Evolutionary conservation across 2,888 invertebrate species (phyloP).

Genomic region (Oscheius myriophilus): DNA sequence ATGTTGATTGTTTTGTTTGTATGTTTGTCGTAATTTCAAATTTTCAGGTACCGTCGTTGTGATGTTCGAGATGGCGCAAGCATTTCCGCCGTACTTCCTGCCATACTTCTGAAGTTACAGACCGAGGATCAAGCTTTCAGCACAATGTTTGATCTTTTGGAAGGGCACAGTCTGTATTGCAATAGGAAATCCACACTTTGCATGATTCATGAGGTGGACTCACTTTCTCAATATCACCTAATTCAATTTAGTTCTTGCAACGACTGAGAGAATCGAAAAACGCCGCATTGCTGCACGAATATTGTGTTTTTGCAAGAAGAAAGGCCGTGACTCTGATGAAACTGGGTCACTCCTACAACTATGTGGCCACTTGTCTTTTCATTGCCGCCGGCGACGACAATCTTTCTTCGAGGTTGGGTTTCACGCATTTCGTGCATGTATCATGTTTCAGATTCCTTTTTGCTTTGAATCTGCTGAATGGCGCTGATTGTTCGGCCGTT

Average conservation of each 20-base stretch:
- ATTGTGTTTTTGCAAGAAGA: slow-evolving; percentile 2
- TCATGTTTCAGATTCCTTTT: too few species aligned
- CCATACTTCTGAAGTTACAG: slow-evolving; percentile 10
- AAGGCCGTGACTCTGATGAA: not conserved
- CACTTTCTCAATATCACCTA: not conserved
- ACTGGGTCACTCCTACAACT: too few species aligned
- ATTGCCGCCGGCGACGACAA: too few species aligned
- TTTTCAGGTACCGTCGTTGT: slow-evolving; percentile 19
- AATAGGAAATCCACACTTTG: slow-evolving; percentile 12
- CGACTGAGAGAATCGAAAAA: slow-evolving; percentile 6
- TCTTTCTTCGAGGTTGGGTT: too few species aligned
- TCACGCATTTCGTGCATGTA: too few species aligned
- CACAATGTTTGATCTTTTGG: slow-evolving; percentile 15
- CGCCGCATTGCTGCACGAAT: slow-evolving; percentile 10
- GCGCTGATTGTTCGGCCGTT: too few species aligned
- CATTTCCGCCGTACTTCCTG: slow-evolving; percentile 1
- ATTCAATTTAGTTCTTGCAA: slow-evolving; percentile 20
- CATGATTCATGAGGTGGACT: slow-evolving; percentile 15
- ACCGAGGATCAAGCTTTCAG: slow-evolving; percentile 11
- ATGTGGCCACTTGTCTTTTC: too few species aligned
- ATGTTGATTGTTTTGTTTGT: not conserved
- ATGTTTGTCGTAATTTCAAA: not conserved
- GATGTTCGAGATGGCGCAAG: slow-evolving; percentile 11
- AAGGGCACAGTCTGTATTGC: slow-evolving; percentile 7
- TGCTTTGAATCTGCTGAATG: too few species aligned